These are phyloP conservation scores for Drosophila subsilvestris DNA, from an alignment of 2,888 invertebrate species.

Conservation along the genomic window DNA sequence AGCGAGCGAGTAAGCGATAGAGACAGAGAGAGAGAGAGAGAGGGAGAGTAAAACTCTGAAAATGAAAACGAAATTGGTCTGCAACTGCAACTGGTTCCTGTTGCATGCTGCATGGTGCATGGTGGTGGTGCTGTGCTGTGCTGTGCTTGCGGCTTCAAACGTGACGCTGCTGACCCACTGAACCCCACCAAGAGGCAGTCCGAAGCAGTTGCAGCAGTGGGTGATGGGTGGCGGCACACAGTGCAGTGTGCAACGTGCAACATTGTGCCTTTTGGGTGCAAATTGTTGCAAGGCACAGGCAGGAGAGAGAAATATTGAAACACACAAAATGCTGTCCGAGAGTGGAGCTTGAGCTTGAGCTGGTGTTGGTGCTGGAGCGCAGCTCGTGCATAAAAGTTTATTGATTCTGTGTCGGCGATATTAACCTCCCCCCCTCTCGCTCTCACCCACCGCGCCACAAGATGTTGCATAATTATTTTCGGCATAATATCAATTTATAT, in stretches of 20 bases:
- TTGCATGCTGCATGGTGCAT: constrained; percentile 22
- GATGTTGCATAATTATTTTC: constrained; percentile 71
- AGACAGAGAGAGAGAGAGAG: constrained; percentile 21
- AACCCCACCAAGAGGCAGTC: constrained; percentile 50
- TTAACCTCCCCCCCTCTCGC: constrained; percentile 26
- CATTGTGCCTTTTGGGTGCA: constrained; percentile 54
- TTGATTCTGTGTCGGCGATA: constrained; percentile 69
- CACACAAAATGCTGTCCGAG: constrained; percentile 44
- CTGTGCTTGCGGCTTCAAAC: constrained; percentile 51
- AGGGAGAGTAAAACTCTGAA: constrained; percentile 66
- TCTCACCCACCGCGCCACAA: too few relatives aligned
- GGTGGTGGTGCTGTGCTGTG: constrained; percentile 2
- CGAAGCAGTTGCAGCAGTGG: constrained; percentile 58
- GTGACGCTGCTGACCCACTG: constrained; percentile 78
- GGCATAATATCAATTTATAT: constrained; percentile 57
- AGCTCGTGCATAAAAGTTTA: constrained; percentile 68
- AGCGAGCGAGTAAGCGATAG: too few relatives aligned
- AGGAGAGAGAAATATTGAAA: constrained; percentile 60
- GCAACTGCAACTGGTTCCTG: constrained; percentile 64
- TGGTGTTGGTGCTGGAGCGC: constrained; percentile 20
- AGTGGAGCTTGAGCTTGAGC: neutral
- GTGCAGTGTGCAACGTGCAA: neutral
- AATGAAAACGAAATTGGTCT: constrained; percentile 72
- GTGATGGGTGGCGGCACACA: constrained; percentile 49
- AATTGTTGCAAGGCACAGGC: constrained; percentile 51